Evolutionary conservation across 2,888 invertebrate species (phyloP).

Genomic region (Lithophane semibrunnea): DNA sequence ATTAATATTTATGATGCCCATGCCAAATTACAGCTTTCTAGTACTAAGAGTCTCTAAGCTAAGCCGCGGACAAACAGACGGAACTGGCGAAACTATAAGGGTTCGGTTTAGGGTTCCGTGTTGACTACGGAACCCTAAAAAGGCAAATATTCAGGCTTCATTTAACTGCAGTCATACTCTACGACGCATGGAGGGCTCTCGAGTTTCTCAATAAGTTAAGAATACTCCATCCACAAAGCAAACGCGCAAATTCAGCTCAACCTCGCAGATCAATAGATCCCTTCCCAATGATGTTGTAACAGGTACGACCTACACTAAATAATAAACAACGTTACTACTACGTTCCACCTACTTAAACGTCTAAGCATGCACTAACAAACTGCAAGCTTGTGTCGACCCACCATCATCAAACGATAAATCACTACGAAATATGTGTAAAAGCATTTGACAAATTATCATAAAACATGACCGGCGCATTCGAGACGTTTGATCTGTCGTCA

Average conservation of each 20-base stretch:
- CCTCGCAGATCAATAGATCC: slow-evolving; percentile 16
- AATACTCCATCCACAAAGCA: slow-evolving; percentile 2
- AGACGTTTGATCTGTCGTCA: slow-evolving; percentile 65
- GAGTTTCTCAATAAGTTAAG: not conserved
- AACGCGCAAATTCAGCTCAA: not conserved
- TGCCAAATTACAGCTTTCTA: too few species aligned
- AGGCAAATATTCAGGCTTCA: not conserved
- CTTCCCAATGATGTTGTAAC: slow-evolving; percentile 23
- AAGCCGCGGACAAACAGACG: too few species aligned
- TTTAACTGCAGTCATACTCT: not conserved
- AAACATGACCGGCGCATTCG: slow-evolving; percentile 46
- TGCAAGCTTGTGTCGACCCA: slow-evolving; percentile 13
- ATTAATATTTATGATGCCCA: too few species aligned
- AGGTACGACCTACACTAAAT: slow-evolving; percentile 20
- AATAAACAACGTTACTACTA: slow-evolving; percentile 22
- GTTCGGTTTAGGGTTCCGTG: too few species aligned
- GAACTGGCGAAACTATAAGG: too few species aligned
- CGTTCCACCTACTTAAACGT: slow-evolving; percentile 17
- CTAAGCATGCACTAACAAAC: slow-evolving; percentile 16
- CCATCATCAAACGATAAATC: slow-evolving; percentile 41
- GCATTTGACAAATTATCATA: slow-evolving; percentile 63
- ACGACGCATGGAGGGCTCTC: not conserved
- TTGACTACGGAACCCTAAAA: too few species aligned
- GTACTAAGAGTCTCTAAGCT: too few species aligned
- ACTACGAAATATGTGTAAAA: slow-evolving; percentile 46